Percentiles rank a stretch among this genome's conserved stretches.
Evolutionary conservation across 2,113 vertebrate species (phyloP).

Genomic region (Marmota monax): DNA sequence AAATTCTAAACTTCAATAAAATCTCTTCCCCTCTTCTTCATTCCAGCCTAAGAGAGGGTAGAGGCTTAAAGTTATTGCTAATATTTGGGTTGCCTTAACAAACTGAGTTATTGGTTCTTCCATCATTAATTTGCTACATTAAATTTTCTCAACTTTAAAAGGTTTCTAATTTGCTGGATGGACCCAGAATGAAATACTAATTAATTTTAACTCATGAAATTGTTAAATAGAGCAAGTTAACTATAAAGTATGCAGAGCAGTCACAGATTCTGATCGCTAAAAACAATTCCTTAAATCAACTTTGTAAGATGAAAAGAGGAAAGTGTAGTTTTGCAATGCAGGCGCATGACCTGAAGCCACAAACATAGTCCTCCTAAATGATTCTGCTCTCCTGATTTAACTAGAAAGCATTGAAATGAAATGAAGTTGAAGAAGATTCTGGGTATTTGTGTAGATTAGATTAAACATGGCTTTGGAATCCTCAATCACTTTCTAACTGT

Average conservation of each 20-base stretch:
- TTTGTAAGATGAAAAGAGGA: constrained; percentile 12
- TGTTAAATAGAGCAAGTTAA: not conserved
- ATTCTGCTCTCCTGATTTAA: constrained; percentile 20
- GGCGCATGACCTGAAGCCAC: accelerated
- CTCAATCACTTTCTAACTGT: not conserved
- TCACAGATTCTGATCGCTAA: not conserved
- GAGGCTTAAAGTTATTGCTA: not conserved
- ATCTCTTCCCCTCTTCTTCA: not conserved
- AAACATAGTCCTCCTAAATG: not conserved
- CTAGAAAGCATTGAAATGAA: not conserved
- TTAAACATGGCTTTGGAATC: not conserved
- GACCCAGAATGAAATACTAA: constrained; percentile 14
- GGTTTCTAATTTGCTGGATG: not conserved
- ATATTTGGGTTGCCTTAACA: not conserved
- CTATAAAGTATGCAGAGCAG: constrained; percentile 35
- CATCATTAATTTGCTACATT: not conserved
- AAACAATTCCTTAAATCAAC: constrained; percentile 54
- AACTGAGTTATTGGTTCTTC: not conserved
- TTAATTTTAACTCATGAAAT: not conserved
- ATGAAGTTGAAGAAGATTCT: not conserved
- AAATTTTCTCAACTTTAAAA: constrained; percentile 22
- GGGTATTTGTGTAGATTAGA: not conserved
- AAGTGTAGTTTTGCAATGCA: constrained; percentile 37
- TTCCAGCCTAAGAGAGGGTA: not conserved
- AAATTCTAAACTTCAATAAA: not conserved